Evolutionary conservation across 2,113 vertebrate species (phyloP).

Genomic region (Macheiramphus alcinus): DNA sequence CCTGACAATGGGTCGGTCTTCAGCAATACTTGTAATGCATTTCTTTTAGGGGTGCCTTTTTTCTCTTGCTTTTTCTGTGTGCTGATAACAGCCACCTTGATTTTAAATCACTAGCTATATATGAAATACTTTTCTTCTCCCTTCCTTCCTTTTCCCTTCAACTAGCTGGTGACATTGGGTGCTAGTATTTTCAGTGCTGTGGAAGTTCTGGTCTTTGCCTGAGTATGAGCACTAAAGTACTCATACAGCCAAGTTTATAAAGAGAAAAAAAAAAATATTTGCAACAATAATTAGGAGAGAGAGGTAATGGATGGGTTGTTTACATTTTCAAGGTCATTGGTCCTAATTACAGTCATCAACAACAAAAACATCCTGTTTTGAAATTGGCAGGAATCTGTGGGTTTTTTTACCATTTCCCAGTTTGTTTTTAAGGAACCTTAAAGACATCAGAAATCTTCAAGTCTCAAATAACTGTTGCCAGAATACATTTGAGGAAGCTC

Average conservation of each 20-base stretch:
- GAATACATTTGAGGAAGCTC: neutral
- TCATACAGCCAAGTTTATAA: neutral
- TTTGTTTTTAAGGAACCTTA: slow-evolving; percentile 20
- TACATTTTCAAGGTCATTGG: slow-evolving; percentile 28
- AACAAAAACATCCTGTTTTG: slow-evolving; percentile 50
- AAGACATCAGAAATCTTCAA: neutral
- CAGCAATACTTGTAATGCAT: neutral
- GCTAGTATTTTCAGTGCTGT: neutral
- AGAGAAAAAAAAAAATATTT: neutral
- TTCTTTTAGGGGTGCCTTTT: neutral
- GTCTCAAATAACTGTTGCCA: neutral
- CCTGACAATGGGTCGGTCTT: neutral
- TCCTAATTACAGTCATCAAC: slow-evolving; percentile 29
- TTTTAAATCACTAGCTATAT: neutral
- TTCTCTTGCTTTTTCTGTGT: neutral
- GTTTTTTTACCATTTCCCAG: neutral
- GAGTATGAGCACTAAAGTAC: neutral
- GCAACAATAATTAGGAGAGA: neutral
- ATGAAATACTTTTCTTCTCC: neutral
- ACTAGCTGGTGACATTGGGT: neutral
- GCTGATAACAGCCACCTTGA: neutral
- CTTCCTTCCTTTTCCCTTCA: neutral
- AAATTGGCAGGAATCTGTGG: neutral
- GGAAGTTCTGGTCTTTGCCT: neutral
- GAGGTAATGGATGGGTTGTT: neutral